Conservation (phyloP, 2,888 invertebrate species). For the Melieria crassipennis region DNA sequence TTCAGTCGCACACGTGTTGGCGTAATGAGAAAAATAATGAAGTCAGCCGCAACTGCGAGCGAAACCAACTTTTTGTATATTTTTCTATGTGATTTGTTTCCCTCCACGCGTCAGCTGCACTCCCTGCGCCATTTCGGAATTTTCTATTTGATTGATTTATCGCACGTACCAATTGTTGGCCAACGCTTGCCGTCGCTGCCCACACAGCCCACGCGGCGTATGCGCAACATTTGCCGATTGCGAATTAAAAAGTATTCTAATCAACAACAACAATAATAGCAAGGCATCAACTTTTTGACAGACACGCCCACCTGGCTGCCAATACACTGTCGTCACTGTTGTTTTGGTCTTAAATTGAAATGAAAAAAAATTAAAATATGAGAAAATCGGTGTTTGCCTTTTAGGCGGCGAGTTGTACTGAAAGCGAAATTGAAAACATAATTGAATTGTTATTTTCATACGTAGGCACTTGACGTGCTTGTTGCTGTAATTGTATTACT, state of each 20-base stretch:
- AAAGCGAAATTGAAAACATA: slow-evolving; percentile 28
- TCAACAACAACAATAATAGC: neutral
- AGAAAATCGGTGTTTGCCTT: neutral
- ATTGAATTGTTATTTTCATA: slow-evolving; percentile 15
- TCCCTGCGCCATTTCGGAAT: no score
- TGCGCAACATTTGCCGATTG: neutral
- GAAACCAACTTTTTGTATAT: no score
- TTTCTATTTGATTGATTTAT: no score
- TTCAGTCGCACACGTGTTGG: no score
- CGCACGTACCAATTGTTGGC: no score
- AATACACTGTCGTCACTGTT: neutral
- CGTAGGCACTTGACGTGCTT: neutral
- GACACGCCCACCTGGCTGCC: no score
- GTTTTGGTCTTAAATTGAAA: neutral
- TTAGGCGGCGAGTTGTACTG: neutral
- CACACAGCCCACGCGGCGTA: slow-evolving; percentile 10
- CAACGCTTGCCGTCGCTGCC: no score
- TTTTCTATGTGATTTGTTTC: no score
- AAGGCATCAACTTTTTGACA: neutral
- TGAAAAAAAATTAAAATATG: neutral
- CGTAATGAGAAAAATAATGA: no score
- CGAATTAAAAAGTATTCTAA: neutral
- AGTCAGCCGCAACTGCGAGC: no score
- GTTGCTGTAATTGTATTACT: neutral
- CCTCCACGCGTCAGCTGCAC: no score